Percentiles rank a stretch among this genome's conserved stretches.
These are phyloP conservation scores for Thunnus thynnus DNA, from an alignment of 2,113 vertebrate genomes.

Conservation along the genomic window DNA sequence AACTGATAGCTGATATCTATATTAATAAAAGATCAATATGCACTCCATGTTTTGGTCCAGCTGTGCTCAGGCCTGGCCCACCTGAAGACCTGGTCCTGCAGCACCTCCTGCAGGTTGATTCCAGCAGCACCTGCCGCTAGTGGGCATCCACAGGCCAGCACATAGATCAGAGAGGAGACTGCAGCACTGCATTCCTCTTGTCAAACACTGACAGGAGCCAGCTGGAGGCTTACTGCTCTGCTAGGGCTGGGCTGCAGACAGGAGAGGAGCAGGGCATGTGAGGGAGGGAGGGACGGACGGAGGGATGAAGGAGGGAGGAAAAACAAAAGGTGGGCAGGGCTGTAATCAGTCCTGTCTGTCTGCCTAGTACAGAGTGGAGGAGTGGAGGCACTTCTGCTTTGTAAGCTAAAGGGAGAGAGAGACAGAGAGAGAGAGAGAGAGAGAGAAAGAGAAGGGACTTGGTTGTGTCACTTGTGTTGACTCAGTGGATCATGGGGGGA, in stretches of 20 bases:
- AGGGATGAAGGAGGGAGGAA: slow-evolving; percentile 54
- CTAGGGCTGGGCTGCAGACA: slow-evolving; percentile 60
- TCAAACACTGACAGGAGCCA: slow-evolving; percentile 88
- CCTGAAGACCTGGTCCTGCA: slow-evolving; percentile 34
- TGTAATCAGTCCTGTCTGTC: slow-evolving; percentile 84
- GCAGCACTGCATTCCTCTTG: slow-evolving; percentile 85
- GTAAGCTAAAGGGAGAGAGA: slow-evolving; percentile 33
- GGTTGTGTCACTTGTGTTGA: slow-evolving; percentile 34
- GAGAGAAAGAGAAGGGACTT: slow-evolving; percentile 6
- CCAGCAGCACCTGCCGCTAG: slow-evolving; percentile 33
- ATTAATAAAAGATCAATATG: neutral
- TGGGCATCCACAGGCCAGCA: slow-evolving; percentile 44
- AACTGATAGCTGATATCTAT: neutral
- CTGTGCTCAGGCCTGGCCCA: neutral
- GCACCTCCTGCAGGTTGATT: slow-evolving; percentile 55
- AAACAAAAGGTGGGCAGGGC: slow-evolving; percentile 74
- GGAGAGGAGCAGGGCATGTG: slow-evolving; percentile 42
- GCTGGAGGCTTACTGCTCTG: slow-evolving; percentile 88
- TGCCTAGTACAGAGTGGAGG: slow-evolving; percentile 77
- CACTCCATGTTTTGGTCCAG: neutral
- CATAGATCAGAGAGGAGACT: slow-evolving; percentile 46
- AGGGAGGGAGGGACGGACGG: slow-evolving; percentile 64
- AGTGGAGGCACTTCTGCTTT: slow-evolving; percentile 38
- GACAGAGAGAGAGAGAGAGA: slow-evolving; percentile 15
- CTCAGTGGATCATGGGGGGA: slow-evolving; percentile 64